phyloP scores from a whole-genome alignment of 2,797 vertebrate genomes.

The Melanotaenia parkinsoni region DNA sequence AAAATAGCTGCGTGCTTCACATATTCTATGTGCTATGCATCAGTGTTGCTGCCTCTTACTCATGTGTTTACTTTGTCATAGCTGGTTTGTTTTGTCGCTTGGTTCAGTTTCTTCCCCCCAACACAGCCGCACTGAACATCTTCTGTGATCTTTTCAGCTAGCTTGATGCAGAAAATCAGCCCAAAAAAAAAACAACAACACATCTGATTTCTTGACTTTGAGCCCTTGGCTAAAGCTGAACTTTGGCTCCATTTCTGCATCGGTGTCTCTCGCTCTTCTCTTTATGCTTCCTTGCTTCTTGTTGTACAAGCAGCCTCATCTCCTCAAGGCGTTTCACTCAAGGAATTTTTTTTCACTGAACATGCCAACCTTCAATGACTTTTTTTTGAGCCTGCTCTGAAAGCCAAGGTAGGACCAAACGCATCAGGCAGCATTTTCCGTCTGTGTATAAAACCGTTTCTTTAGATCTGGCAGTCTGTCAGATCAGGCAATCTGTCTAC shows the following conservation, averaged over 20 bases:
- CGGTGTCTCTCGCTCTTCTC: slow-evolving; percentile 17
- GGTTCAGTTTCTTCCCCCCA: neutral
- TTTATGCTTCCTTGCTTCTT: neutral
- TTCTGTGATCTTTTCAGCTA: slow-evolving; percentile 11
- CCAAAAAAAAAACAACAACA: neutral
- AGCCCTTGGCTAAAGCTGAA: slow-evolving; percentile 12
- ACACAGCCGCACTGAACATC: slow-evolving; percentile 11
- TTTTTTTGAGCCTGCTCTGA: slow-evolving; percentile 41
- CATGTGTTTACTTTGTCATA: slow-evolving; percentile 38
- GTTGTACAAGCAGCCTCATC: neutral
- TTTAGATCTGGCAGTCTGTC: neutral
- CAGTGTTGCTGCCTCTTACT: slow-evolving; percentile 44
- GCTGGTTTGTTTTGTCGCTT: slow-evolving; percentile 20
- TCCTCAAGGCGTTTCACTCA: slow-evolving; percentile 26
- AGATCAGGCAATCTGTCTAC: neutral
- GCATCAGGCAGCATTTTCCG: neutral
- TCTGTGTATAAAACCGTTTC: neutral
- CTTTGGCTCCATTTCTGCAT: slow-evolving; percentile 19
- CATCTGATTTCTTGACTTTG: slow-evolving; percentile 42
- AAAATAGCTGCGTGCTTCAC: neutral
- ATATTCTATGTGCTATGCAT: slow-evolving; percentile 3
- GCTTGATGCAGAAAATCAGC: slow-evolving; percentile 12
- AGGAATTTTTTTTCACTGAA: slow-evolving; percentile 16
- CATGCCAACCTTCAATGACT: slow-evolving; percentile 2
- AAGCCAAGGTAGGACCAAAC: slow-evolving; percentile 70